phyloP scores from a whole-genome alignment of 2,797 vertebrate genomes.

The Toxotes lorentzi region DNA sequence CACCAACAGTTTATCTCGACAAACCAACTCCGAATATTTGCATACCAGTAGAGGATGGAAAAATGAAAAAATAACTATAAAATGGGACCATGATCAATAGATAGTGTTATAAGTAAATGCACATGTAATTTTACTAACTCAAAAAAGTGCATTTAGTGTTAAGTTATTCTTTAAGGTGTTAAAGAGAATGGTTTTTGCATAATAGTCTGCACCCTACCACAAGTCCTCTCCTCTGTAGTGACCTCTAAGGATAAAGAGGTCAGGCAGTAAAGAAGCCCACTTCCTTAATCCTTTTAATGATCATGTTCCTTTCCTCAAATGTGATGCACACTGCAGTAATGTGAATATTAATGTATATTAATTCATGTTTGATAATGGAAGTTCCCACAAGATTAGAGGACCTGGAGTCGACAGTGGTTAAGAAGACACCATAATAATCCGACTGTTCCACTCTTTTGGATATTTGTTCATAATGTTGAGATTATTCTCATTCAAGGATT shows the following conservation, averaged over 20 bases:
- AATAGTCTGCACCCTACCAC: slow-evolving; percentile 22
- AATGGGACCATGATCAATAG: neutral
- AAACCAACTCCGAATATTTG: too few species aligned
- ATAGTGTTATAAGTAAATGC: too few species aligned
- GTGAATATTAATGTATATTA: slow-evolving; percentile 45
- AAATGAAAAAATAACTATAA: neutral
- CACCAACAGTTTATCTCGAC: too few species aligned
- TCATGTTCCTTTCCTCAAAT: neutral
- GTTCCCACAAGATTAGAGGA: slow-evolving; percentile 12
- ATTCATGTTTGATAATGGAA: slow-evolving; percentile 39
- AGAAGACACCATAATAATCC: slow-evolving; percentile 19
- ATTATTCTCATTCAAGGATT: neutral
- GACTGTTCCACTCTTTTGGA: neutral
- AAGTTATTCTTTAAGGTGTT: neutral
- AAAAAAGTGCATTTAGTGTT: neutral
- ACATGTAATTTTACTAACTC: neutral
- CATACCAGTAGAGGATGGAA: neutral
- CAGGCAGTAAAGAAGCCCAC: slow-evolving; percentile 28
- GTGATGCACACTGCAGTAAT: slow-evolving; percentile 36
- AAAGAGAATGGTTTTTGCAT: slow-evolving; percentile 19
- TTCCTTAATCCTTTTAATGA: slow-evolving; percentile 43
- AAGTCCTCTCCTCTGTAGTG: slow-evolving; percentile 22
- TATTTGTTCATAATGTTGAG: neutral
- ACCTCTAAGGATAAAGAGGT: slow-evolving; percentile 22
- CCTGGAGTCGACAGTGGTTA: slow-evolving; percentile 3